Conservation (phyloP, 1,140 invertebrate species). For the Eubasilissa regina region DNA sequence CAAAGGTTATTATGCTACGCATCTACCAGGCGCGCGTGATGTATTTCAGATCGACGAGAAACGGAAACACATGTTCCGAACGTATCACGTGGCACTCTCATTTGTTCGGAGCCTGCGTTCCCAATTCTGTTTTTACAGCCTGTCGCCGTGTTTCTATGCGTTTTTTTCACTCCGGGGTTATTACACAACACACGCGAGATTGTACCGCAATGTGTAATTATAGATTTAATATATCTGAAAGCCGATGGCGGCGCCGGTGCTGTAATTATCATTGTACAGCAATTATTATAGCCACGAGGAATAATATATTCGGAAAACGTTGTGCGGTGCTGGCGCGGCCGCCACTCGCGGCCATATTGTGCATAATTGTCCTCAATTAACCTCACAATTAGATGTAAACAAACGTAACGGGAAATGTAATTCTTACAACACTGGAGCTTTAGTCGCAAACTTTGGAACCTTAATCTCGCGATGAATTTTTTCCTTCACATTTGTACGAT, state of each 20-base stretch:
- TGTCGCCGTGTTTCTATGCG: constrained; percentile 8
- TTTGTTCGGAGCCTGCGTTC: neutral
- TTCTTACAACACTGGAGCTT: neutral
- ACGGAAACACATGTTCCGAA: too few relatives aligned
- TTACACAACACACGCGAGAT: constrained; percentile 27
- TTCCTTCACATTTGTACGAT: too few relatives aligned
- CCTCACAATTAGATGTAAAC: constrained; percentile 29
- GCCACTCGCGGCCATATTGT: constrained; percentile 28
- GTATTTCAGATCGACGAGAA: too few relatives aligned
- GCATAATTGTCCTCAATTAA: constrained; percentile 24
- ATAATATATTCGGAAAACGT: constrained; percentile 31
- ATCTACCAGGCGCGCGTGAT: too few relatives aligned
- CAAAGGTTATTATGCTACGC: too few relatives aligned
- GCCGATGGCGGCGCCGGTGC: constrained; percentile 27
- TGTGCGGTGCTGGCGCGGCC: neutral
- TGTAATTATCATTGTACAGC: constrained; percentile 35
- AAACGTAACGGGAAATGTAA: constrained; percentile 21
- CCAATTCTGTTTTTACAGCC: constrained; percentile 5
- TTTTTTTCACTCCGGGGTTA: constrained; percentile 4
- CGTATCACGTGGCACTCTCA: too few relatives aligned
- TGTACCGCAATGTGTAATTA: constrained; percentile 37
- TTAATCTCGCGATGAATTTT: too few relatives aligned
- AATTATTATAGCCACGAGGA: constrained; percentile 33
- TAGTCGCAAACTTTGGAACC: too few relatives aligned
- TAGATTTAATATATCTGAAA: constrained; percentile 43